Conservation (phyloP, 1,140 invertebrate species). For the Branchinecta lindahli region DNA sequence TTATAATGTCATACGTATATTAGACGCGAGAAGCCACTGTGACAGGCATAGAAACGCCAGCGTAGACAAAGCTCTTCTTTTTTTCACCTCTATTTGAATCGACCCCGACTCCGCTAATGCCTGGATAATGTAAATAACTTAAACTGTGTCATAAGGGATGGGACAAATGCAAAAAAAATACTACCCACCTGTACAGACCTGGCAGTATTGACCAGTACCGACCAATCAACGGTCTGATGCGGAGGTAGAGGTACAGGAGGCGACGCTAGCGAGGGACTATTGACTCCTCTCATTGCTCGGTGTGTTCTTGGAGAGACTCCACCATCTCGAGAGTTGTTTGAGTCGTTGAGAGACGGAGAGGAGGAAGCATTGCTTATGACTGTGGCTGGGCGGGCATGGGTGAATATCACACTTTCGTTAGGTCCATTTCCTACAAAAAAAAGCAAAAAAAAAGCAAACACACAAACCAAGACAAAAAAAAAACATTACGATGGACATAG, state of each 20-base stretch:
- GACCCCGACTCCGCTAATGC: no score
- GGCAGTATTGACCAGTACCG: neutral
- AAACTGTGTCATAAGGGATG: no score
- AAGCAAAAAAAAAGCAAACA: slow-evolving; percentile 13
- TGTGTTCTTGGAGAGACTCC: neutral
- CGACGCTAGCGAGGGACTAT: neutral
- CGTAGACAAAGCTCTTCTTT: no score
- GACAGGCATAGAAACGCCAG: no score
- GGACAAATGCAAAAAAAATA: no score
- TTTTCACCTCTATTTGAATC: no score
- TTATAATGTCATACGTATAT: no score
- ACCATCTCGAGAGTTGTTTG: slow-evolving; percentile 29
- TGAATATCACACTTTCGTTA: slow-evolving; percentile 45
- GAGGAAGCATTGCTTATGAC: slow-evolving; percentile 50
- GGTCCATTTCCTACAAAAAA: slow-evolving; percentile 10
- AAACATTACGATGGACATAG: neutral
- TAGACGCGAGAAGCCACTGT: no score
- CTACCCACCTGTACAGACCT: neutral
- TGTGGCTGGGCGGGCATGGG: slow-evolving; percentile 50
- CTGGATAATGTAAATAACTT: no score
- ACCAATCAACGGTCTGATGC: neutral
- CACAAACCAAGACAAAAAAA: neutral
- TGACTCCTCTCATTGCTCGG: neutral
- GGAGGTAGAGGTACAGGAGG: slow-evolving; percentile 9
- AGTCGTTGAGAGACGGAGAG: slow-evolving; percentile 40